phyloP scores from a whole-genome alignment of 2,888 invertebrate genomes.

The Mythimna ferrago region DNA sequence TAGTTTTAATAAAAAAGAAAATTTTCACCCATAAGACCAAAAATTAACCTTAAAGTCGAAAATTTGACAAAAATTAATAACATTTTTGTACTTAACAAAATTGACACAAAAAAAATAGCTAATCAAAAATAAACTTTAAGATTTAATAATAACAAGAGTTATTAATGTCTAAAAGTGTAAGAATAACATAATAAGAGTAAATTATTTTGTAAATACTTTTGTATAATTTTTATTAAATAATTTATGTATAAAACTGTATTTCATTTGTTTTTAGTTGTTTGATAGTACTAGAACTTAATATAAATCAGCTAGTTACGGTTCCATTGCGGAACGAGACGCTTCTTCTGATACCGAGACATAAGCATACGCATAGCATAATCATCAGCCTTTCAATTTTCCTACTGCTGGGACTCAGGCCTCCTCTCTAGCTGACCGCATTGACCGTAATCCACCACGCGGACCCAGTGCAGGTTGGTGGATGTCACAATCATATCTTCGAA shows the following conservation, averaged over 20 bases:
- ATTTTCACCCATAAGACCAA: background rate
- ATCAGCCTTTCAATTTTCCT: no score
- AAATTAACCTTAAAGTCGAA: background rate
- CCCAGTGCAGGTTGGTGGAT: no score
- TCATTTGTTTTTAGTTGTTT: background rate
- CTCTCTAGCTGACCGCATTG: no score
- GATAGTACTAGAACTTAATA: background rate
- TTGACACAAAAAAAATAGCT: background rate
- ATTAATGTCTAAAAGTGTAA: background rate
- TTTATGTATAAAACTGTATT: constrained; percentile 4
- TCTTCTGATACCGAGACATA: background rate
- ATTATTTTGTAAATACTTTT: constrained; percentile 47
- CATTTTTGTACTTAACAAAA: background rate
- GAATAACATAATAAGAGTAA: constrained; percentile 1
- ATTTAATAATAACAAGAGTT: constrained; percentile 5
- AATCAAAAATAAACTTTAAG: background rate
- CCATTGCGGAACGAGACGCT: background rate
- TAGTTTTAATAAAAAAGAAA: background rate
- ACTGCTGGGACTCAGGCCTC: no score
- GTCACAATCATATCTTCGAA: no score
- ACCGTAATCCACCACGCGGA: no score
- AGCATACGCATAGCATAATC: background rate
- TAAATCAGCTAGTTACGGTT: background rate
- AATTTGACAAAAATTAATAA: background rate
- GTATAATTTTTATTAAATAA: constrained; percentile 36